phyloP scores from a whole-genome alignment of 2,888 invertebrate species.

The Belgica antarctica region DNA sequence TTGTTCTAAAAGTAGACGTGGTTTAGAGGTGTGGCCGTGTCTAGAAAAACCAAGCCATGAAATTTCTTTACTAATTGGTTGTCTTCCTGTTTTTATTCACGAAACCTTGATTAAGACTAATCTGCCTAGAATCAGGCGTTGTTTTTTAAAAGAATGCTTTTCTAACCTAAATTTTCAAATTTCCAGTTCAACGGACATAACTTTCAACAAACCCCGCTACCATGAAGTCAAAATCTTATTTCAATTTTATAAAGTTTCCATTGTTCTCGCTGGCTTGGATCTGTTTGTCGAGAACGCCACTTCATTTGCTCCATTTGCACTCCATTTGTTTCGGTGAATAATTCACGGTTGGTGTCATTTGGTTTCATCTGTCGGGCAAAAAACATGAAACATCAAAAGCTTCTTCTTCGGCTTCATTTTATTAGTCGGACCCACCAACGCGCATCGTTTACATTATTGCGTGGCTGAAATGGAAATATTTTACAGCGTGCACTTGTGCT shows the following conservation, averaged over 20 bases:
- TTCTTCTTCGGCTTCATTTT: background rate
- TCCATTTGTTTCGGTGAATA: too few species aligned
- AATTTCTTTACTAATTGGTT: too few species aligned
- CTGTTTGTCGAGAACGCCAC: background rate
- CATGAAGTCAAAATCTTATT: background rate
- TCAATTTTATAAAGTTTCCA: background rate
- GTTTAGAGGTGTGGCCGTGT: too few species aligned
- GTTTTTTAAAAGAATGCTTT: too few species aligned
- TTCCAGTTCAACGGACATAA: too few species aligned
- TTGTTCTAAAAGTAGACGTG: too few species aligned
- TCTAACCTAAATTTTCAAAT: too few species aligned
- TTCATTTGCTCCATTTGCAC: background rate
- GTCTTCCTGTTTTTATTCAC: too few species aligned
- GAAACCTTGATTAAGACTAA: too few species aligned
- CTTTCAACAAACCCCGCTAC: too few species aligned
- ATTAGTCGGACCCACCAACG: background rate
- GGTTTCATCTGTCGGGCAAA: background rate
- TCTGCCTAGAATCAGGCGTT: too few species aligned
- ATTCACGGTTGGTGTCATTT: background rate
- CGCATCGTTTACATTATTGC: background rate
- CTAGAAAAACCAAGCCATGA: too few species aligned
- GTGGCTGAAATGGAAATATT: background rate
- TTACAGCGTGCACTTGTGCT: background rate
- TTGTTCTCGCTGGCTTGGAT: background rate
- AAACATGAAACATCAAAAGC: conserved; percentile 6